Evolutionary conservation across 2,797 vertebrate species (phyloP), one percentile per base, ranked within the genome.

Genomic region (Fratercula arctica): DNA sequence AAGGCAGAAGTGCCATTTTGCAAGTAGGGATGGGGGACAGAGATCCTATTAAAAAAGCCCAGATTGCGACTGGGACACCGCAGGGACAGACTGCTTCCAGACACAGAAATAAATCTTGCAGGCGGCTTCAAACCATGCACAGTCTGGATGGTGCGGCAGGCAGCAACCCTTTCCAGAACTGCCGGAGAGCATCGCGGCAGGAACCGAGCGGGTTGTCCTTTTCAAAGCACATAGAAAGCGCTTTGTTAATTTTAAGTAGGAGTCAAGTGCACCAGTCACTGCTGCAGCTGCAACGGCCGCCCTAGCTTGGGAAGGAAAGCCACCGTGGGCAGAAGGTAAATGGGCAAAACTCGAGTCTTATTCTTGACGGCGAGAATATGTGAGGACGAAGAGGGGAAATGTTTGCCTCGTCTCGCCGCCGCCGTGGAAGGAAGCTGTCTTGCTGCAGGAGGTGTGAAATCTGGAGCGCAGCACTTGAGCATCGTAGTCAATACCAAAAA

Each of bases 241-340:
- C 87, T 95, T 80, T 95, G 90, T 94, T 91, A 48, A 64, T 80
- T 91, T 69, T 37, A 74, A 93, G 82, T 33, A 29, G 85, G 68
- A 93, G n/a, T 63, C 11, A 15, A 93, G 85, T 3, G 5, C 75
- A 12, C 11, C n/a, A 37, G 68, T 53, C 1, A 0, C 64, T 57
- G 76, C 35, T 74, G 82, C 87, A 89, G 72, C 96, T 83, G 85
- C 79, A 68, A 9, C 19, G 19, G 91, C 75, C 0, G 1, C 56
- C 48, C 54, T 37, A 18, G 60, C 87, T 76, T 23, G 53, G 85
- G 78, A 81, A 72, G 53, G 75, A 83, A 72, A 91, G 45, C 28
- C 31, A 9, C 21, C 1, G 6, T 63, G 0, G 0, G 43, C 68
- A 64, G 56, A 80, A 60, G 18, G 64, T n/a, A 67, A 78, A 91